Percentiles rank a stretch among this genome's conserved stretches.
These are phyloP conservation scores for Cygnus atratus DNA, from an alignment of 2,113 vertebrate genomes.

Conservation along the genomic window DNA sequence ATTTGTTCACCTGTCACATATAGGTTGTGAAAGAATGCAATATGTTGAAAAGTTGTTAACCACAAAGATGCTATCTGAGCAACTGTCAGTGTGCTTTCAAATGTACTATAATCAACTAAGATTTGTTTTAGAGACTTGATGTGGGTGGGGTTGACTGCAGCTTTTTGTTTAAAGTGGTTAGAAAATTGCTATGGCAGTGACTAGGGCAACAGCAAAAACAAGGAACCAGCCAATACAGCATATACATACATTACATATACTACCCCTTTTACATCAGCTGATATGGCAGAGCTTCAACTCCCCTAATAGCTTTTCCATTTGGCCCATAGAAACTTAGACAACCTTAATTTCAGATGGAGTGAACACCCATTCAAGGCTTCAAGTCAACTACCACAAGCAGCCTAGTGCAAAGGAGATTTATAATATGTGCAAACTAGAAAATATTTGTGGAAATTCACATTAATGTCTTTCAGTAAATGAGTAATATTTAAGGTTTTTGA, in stretches of 20 bases:
- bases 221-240: neutral
- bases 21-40: neutral
- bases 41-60: neutral
- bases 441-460: neutral
- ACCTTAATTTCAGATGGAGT: neutral
- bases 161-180: neutral
- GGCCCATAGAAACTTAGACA: neutral
- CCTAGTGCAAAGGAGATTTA: neutral
- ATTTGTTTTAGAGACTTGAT: neutral
- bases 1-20: neutral
- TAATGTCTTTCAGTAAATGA: neutral
- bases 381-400: neutral
- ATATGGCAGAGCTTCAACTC: conserved; percentile 24
- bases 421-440: neutral
- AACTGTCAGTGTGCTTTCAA: neutral
- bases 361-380: neutral
- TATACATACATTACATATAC: neutral
- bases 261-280: neutral
- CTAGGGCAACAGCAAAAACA: conserved; percentile 14
- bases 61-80: conserved; percentile 27
- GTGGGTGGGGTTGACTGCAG: neutral
- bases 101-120: neutral
- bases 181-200: neutral
- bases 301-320: conserved; percentile 4
- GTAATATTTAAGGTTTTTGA: neutral